phyloP scores from a whole-genome alignment of 2,113 vertebrate genomes.

The Sula dactylatra region DNA sequence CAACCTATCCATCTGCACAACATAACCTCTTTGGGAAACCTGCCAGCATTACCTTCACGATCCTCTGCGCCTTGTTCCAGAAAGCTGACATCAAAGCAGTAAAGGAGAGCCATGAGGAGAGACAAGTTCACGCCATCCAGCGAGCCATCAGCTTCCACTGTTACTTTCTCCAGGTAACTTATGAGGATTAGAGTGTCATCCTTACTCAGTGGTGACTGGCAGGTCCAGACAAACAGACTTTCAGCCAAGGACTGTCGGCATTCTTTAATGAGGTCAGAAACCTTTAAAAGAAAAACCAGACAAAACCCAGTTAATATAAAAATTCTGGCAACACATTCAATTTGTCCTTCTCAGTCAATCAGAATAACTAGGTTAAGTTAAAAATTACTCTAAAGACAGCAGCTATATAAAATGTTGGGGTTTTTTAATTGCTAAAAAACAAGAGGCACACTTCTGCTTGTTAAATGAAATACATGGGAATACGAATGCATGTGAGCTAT shows the following conservation, averaged over 20 bases:
- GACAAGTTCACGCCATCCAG: slow-evolving; percentile 89
- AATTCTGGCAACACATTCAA: not conserved
- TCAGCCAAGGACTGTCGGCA: slow-evolving; percentile 90
- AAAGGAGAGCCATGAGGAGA: slow-evolving; percentile 93
- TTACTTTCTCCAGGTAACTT: slow-evolving; percentile 88
- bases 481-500: not conserved
- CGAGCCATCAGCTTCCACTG: slow-evolving; percentile 88
- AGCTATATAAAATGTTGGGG: not conserved
- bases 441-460: not conserved
- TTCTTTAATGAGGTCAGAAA: slow-evolving; percentile 93
- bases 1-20: not conserved
- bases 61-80: slow-evolving; percentile 92
- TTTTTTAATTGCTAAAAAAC: not conserved
- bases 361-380: not conserved
- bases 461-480: too few relatives aligned
- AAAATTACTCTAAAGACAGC: not conserved
- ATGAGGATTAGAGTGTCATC: slow-evolving; percentile 93
- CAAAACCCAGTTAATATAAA: not conserved
- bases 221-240: slow-evolving; percentile 95
- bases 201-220: slow-evolving; percentile 90
- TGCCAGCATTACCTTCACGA: slow-evolving; percentile 82
- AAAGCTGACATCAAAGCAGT: slow-evolving; percentile 94
- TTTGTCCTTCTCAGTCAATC: not conserved
- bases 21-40: not conserved
- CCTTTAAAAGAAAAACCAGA: slow-evolving; percentile 70